These are phyloP conservation scores for Aphelenchoides fujianensis DNA, from an alignment of 1,140 invertebrate genomes.

Conservation along the genomic window DNA sequence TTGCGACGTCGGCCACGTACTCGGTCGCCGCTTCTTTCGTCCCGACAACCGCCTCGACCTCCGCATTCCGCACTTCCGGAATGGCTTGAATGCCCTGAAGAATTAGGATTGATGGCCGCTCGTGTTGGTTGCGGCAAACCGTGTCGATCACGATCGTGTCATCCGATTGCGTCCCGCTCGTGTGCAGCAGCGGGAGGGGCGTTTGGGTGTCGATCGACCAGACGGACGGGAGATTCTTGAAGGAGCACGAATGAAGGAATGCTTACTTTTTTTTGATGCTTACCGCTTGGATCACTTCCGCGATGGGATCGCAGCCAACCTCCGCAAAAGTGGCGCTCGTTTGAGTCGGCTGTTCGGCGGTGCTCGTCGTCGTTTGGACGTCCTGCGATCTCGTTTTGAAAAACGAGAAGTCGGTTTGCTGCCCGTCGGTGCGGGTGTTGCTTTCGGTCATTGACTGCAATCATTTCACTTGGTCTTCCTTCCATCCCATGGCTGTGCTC, in stretches of 20 bases:
- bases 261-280: neutral
- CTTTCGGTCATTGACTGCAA: neutral
- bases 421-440: neutral
- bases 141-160: too few relatives aligned
- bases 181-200: neutral
- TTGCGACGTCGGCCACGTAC: neutral
- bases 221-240: conserved; percentile 5
- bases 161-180: neutral
- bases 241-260: too few relatives aligned
- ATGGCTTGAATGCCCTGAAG: neutral
- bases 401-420: neutral
- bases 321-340: neutral
- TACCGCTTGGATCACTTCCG: conserved; percentile 19
- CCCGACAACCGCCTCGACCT: neutral
- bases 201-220: conserved; percentile 14
- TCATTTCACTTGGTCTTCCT: too few relatives aligned
- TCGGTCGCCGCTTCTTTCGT: neutral
- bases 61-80: neutral
- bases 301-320: conserved; percentile 6
- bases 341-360: conserved; percentile 1
- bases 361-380: neutral
- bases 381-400: neutral
- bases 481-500: too few relatives aligned
- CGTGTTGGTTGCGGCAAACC: too few relatives aligned
- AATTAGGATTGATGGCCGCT: too few relatives aligned